Evolutionary conservation across 53 echinoderm and acorn worm genomes (phyloP).

Genomic region (Paelopatides confundens): DNA sequence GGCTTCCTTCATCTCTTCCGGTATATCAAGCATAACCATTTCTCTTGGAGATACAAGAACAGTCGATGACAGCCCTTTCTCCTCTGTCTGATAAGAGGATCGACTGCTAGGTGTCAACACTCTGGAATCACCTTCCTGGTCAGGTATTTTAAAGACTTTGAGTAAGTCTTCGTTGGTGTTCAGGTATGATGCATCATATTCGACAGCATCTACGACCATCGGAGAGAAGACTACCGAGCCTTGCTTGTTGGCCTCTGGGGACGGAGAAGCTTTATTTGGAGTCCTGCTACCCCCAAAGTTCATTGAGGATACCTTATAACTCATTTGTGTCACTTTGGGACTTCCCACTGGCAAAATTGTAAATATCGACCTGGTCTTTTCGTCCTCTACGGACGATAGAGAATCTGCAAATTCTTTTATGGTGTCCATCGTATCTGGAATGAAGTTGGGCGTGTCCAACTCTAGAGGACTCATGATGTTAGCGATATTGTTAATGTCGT

Average conservation of each 20-base stretch:
- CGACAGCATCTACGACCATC: neutral
- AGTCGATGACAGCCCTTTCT: neutral
- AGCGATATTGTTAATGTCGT: constrained; percentile 77
- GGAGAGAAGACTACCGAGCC: neutral
- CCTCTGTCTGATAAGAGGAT: neutral
- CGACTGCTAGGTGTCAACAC: constrained; percentile 35
- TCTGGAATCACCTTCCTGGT: constrained; percentile 46
- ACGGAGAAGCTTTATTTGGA: neutral
- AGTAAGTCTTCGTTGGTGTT: constrained; percentile 93
- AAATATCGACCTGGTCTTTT: neutral
- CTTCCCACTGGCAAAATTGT: neutral
- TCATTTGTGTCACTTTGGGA: neutral
- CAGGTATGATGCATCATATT: constrained; percentile 63
- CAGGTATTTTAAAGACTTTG: constrained; percentile 81
- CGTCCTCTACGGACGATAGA: constrained; percentile 64
- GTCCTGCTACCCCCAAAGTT: constrained; percentile 5
- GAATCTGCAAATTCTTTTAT: constrained; percentile 94
- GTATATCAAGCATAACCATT: neutral
- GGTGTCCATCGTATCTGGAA: constrained; percentile 95
- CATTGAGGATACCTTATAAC: neutral
- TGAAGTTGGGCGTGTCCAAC: constrained; percentile 76
- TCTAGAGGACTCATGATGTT: constrained; percentile 89
- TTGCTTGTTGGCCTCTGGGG: neutral
- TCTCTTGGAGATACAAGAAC: neutral
- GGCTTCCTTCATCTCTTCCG: neutral